Base-by-base conservation (phyloP, 92 coral and sea anemone species). In the Epizoanthus stellaris region DNA sequence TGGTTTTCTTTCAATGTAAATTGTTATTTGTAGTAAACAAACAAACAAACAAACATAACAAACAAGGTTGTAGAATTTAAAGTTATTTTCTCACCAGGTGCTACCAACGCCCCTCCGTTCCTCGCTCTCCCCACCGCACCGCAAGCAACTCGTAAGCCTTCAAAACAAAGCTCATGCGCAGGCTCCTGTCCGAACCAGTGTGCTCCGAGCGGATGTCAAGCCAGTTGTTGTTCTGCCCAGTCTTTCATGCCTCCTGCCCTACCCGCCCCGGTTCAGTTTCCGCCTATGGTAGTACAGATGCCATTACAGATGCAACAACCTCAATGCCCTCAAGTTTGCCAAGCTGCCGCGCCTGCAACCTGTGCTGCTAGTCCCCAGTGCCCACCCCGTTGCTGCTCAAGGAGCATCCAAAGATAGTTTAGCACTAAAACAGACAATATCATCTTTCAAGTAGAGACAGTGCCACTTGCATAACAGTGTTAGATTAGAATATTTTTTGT, bases 201-300 rank as follows among this genome's bases (percentile, higher is more conserved):
- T 62, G 83, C 83, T 7, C 71, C 61, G 30, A 79, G 83, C 67
- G 83, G 83, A 42, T 79, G 83, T n/a, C 83, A 79, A 79, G 61
- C 83, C 43, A 79, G 73, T 45, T 79, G 83, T 63, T 79, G 83
- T 58, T 79, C 83, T 20, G 72, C 72, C 40, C 83, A 79, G 83
- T 47, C 73, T 43, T 63, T 61, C 61, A 13, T 64, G 60, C 57
- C 70, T 9, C 53, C 82, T 17, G 12, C 56, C 14, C 19, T n/a
- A 13, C 82, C 58, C 4, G 17, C 21, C n/a, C 82, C 73, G 58
- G 59, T 63, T 34, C 72, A 42, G 52, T 3, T 79, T 16, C 83
- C 72, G 43, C 83, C 83, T 8, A 79, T 79, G 83, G 19, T 79
- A 40, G 65, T 79, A 70, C 83, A 79, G 62, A n/a, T 45, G 17